Conservation (phyloP, 2,797 vertebrate genomes). For the Pseudochirops cupreus region DNA sequence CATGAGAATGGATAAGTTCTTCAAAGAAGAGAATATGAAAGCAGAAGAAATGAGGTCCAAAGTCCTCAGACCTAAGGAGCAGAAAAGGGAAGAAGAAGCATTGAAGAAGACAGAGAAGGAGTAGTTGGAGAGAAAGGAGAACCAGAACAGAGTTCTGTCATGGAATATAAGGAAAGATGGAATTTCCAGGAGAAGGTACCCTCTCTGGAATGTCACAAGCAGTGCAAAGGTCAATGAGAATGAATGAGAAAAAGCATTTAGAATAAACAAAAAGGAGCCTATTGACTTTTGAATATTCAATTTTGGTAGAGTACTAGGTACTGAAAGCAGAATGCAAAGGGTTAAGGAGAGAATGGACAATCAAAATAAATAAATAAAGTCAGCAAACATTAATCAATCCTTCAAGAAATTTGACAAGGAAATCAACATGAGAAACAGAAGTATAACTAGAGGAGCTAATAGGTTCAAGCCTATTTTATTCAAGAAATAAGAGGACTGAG, state of each 20-base stretch:
- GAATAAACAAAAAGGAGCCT: neutral
- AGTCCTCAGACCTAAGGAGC: neutral
- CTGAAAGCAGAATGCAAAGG: neutral
- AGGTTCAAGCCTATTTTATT: neutral
- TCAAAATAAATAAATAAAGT: neutral
- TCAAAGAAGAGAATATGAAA: neutral
- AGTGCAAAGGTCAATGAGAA: neutral
- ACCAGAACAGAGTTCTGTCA: neutral
- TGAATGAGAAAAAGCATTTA: neutral
- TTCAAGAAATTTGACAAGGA: neutral
- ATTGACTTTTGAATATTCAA: neutral
- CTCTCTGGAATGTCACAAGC: neutral
- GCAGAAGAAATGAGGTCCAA: neutral
- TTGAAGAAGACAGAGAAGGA: neutral
- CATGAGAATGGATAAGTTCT: neutral
- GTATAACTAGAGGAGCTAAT: neutral
- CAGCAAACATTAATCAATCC: neutral
- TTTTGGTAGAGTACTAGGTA: neutral
- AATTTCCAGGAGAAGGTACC: neutral
- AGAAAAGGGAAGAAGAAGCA: neutral
- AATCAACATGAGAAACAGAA: neutral
- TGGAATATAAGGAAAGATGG: neutral
- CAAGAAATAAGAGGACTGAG: neutral
- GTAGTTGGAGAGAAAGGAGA: neutral
- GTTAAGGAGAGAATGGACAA: neutral